Evolutionary conservation across 2,888 invertebrate genomes (phyloP).

Genomic region (Noctua fimbriata): DNA sequence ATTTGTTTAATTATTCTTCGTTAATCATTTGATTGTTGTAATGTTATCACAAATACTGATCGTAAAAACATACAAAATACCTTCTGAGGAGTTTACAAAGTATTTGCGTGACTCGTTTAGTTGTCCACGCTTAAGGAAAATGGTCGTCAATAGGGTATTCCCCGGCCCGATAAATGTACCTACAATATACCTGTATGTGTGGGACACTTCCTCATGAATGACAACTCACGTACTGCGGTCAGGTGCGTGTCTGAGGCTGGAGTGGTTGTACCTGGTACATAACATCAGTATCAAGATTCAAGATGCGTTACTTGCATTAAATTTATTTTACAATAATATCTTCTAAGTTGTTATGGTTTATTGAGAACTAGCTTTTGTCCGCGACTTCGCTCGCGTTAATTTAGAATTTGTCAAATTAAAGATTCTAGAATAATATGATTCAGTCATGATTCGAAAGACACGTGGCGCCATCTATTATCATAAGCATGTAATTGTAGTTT

Average conservation of each 20-base stretch:
- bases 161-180: not conserved
- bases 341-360: not conserved
- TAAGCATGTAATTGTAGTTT: no score
- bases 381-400: no score
- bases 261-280: no score
- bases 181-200: not conserved
- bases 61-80: not conserved
- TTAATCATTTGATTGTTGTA: not conserved
- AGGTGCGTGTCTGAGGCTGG: no score
- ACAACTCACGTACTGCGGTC: not conserved
- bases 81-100: not conserved
- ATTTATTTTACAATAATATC: no score
- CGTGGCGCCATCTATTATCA: no score
- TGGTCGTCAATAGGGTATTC: conserved; percentile 29
- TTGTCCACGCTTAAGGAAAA: conserved; percentile 38
- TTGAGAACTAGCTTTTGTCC: not conserved
- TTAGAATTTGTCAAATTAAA: no score
- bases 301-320: no score
- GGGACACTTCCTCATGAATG: conserved; percentile 20
- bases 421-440: no score
- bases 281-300: not conserved
- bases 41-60: not conserved
- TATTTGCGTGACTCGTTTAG: not conserved
- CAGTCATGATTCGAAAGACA: no score
- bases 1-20: not conserved